phyloP scores from a whole-genome alignment of 2,888 invertebrate species.

The Aphodius granarius region DNA sequence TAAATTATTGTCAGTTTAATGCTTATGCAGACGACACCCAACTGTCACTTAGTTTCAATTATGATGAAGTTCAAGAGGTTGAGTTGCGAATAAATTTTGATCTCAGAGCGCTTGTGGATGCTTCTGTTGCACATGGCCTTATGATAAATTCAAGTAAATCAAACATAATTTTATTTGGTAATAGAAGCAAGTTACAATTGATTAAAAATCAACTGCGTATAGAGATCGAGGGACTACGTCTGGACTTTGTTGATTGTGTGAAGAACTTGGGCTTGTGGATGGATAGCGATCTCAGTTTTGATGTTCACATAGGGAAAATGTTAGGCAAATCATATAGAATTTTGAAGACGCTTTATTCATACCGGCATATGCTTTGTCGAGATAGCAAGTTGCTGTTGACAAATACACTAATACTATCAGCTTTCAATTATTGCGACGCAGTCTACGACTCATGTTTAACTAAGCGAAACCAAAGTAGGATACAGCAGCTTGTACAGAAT shows the following conservation, averaged over 20 bases:
- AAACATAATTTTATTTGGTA: not conserved
- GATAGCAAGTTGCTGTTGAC: not conserved
- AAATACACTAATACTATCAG: not conserved
- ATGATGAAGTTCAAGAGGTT: not conserved
- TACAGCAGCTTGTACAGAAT: not conserved
- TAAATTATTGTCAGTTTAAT: not conserved
- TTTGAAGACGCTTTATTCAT: not conserved
- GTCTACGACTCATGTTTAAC: not conserved
- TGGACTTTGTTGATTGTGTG: not conserved
- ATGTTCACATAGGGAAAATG: not conserved
- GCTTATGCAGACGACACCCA: conserved; percentile 5
- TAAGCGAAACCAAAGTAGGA: not conserved
- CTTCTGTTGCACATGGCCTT: not conserved
- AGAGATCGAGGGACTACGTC: not conserved
- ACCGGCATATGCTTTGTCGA: not conserved
- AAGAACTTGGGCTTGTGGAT: conserved; percentile 1
- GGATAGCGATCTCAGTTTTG: not conserved
- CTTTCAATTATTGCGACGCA: not conserved
- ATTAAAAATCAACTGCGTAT: not conserved
- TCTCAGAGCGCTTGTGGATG: not conserved
- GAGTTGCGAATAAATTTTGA: not conserved
- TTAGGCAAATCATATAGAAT: not conserved
- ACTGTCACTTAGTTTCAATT: not conserved
- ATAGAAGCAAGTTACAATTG: not conserved
- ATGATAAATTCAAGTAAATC: not conserved